These are phyloP conservation scores for Paracentrotus lividus DNA, from an alignment of 53 echinoderm and acorn worm genomes.

Conservation along the genomic window DNA sequence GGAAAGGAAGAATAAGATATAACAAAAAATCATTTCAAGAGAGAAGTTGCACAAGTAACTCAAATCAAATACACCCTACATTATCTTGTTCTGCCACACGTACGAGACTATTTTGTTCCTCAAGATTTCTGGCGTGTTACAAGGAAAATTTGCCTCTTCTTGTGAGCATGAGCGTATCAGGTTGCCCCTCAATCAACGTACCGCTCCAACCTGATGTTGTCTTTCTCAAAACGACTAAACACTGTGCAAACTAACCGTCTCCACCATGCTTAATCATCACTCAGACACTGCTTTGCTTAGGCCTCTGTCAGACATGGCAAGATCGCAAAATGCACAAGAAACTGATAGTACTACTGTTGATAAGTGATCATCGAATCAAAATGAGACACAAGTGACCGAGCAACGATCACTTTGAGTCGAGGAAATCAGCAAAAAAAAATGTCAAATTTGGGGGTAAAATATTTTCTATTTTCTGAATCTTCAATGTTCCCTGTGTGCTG, in stretches of 20 bases:
- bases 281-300: slow-evolving; percentile 23
- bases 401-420: too few relatives aligned
- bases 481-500: too few relatives aligned
- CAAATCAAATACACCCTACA: neutral
- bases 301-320: too few relatives aligned
- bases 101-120: neutral
- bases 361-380: too few relatives aligned
- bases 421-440: too few relatives aligned
- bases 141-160: slow-evolving; percentile 18
- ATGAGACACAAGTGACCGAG: too few relatives aligned
- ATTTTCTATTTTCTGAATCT: too few relatives aligned
- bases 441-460: too few relatives aligned
- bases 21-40: neutral
- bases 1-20: neutral
- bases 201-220: slow-evolving; percentile 35
- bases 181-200: slow-evolving; percentile 46
- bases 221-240: slow-evolving; percentile 57
- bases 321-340: too few relatives aligned
- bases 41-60: neutral
- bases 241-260: slow-evolving; percentile 48
- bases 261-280: slow-evolving; percentile 10
- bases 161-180: slow-evolving; percentile 18
- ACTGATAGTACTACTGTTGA: too few relatives aligned
- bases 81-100: neutral
- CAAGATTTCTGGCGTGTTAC: slow-evolving; percentile 1